Base-by-base conservation (phyloP, 2,113 vertebrate species). In the Willisornis vidua region DNA sequence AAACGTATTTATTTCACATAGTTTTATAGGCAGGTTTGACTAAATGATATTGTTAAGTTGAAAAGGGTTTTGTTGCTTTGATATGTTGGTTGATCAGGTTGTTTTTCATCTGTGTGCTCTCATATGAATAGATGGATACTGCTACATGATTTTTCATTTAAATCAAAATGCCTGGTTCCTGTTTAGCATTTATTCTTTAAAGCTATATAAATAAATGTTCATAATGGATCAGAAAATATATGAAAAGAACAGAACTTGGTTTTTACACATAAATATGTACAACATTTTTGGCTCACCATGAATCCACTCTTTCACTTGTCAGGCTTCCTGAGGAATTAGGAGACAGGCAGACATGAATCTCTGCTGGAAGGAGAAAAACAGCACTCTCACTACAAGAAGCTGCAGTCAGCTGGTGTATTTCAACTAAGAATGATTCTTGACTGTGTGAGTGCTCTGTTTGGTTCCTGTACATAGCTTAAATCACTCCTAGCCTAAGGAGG, bases 291-390 rank as follows among this genome's bases (percentile, higher is more conserved):
- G 37, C 72, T 90, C 31, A 37, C 13, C 15, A 25, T 54, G 23
- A 65, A 73, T 73, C 74, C 31, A 33, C 16, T 68, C 51, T 72
- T 94, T 70, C 3, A 1, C 54, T 76, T 93, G 48, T 87, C 67
- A 80, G 29, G 22, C 66, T 91, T 73, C 41, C 58, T 79, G 62
- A 93, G 81, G 73, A 87, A 67, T 75, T 76, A 80, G 45, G 58
- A 65, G 85, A 65, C 41, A 52, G 54, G 54, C 58, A 88, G 91
- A 52, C n/a, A 37, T 14, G 9, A 10, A 70, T 70, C 82, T 85
- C 85, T 93, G 54, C n/a, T 92, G 67, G 82, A 84, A 54, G 63
- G 41, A 76, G 78, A 76, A 89, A 81, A 93, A 68, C 62, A 83
- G 14, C 0, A 0, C 29, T 76, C 59, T 73, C 37, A 9, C 49